A percentile compares a stretch with the other conserved stretches of the same genome.
Evolutionary conservation across 1,140 invertebrate genomes (phyloP).

Genomic region (Neotoxoptera formosana): DNA sequence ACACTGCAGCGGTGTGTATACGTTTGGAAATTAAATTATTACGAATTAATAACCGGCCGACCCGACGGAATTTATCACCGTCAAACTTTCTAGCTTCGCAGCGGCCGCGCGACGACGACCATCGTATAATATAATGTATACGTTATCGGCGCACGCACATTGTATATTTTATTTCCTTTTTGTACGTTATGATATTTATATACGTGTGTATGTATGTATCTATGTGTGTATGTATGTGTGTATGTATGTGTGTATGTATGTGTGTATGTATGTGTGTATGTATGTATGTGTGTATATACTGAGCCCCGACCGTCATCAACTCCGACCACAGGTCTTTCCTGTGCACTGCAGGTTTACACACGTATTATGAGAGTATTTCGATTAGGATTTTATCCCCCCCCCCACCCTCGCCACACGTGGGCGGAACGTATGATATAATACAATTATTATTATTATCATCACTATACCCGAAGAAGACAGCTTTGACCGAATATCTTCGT

Average conservation of each 20-base stretch:
- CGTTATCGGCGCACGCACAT: neutral
- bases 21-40: slow-evolving; percentile 41
- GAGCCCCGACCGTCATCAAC: neutral
- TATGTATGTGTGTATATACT: neutral
- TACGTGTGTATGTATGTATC: too few relatives aligned
- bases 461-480: neutral
- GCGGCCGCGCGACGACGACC: neutral
- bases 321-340: neutral
- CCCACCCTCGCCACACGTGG: too few relatives aligned
- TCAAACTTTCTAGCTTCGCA: slow-evolving; percentile 22
- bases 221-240: too few relatives aligned
- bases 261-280: too few relatives aligned
- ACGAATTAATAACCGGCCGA: slow-evolving; percentile 27
- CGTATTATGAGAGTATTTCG: neutral
- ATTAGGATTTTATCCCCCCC: neutral
- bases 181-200: too few relatives aligned
- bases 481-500: neutral
- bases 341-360: neutral
- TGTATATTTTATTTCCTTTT: too few relatives aligned
- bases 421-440: too few relatives aligned
- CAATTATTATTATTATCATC: too few relatives aligned
- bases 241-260: too few relatives aligned
- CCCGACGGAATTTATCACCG: slow-evolving; percentile 26
- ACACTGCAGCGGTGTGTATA: neutral
- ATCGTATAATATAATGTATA: too few relatives aligned